Conservation (phyloP, 2,888 invertebrate species). For the Ophion obscuratus region DNA sequence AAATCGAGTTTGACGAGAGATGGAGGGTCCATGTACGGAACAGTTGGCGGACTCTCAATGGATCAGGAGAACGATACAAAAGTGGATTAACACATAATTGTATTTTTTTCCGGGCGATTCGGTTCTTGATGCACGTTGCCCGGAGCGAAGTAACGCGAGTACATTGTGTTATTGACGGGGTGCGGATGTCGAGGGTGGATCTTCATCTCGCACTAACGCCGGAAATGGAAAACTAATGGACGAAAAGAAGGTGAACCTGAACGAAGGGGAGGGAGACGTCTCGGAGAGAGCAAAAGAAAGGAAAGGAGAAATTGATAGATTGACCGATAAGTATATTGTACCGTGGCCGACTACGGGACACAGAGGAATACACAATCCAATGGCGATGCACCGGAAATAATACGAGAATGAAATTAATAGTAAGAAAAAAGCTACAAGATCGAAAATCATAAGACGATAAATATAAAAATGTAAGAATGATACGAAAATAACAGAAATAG, state of each 20-base stretch:
- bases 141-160: neutral
- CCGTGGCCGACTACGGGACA: neutral
- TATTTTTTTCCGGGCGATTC: neutral
- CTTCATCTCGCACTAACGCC: neutral
- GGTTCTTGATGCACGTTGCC: neutral
- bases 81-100: neutral
- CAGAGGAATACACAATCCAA: no score
- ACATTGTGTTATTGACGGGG: neutral
- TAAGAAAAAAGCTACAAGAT: no score
- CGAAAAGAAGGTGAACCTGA: neutral
- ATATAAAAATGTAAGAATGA: no score
- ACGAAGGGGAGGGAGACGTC: neutral
- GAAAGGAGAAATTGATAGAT: neutral
- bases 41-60: neutral
- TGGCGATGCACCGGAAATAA: no score
- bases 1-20: constrained; percentile 25
- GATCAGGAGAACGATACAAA: neutral
- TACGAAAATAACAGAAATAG: no score
- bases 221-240: constrained; percentile 23
- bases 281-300: neutral
- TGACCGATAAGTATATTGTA: neutral
- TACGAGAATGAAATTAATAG: no score
- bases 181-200: neutral
- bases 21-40: neutral
- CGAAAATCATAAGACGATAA: no score